Percentiles rank a stretch among this genome's conserved stretches.
These are phyloP conservation scores for Nomia melanderi DNA, from an alignment of 1,140 invertebrate species.

Conservation along the genomic window DNA sequence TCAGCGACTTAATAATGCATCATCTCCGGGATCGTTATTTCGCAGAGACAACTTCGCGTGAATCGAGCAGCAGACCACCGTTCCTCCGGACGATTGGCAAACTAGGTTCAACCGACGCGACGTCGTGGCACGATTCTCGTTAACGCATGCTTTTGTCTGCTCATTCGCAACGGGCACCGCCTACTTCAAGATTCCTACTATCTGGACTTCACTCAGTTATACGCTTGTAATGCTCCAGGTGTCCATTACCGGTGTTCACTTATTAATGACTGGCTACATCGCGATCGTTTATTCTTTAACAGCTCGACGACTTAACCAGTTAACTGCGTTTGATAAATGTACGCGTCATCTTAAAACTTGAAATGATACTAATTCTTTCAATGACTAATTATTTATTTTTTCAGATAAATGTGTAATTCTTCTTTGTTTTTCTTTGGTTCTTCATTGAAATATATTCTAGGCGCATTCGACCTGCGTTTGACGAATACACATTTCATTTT, in stretches of 20 bases:
- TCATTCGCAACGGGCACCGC: neutral
- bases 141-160: conserved; percentile 43
- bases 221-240: neutral
- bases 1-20: conserved; percentile 57
- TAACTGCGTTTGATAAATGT: too few relatives aligned
- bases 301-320: neutral
- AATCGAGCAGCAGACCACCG: conserved; percentile 29
- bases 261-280: neutral
- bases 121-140: conserved; percentile 40
- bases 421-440: too few relatives aligned
- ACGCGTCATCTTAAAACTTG: too few relatives aligned
- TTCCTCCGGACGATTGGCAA: conserved; percentile 43
- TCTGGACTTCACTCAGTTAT: neutral
- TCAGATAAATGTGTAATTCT: too few relatives aligned
- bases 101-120: neutral
- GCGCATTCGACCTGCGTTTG: too few relatives aligned
- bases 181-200: neutral
- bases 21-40: conserved; percentile 50
- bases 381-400: too few relatives aligned
- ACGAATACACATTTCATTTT: too few relatives aligned
- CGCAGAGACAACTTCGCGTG: conserved; percentile 52
- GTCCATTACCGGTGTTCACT: neutral
- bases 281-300: conserved; percentile 1
- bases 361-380: too few relatives aligned
- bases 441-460: too few relatives aligned